These are phyloP conservation scores for Hydrolagus colliei DNA, from an alignment of 2,797 vertebrate species.

Conservation along the genomic window DNA sequence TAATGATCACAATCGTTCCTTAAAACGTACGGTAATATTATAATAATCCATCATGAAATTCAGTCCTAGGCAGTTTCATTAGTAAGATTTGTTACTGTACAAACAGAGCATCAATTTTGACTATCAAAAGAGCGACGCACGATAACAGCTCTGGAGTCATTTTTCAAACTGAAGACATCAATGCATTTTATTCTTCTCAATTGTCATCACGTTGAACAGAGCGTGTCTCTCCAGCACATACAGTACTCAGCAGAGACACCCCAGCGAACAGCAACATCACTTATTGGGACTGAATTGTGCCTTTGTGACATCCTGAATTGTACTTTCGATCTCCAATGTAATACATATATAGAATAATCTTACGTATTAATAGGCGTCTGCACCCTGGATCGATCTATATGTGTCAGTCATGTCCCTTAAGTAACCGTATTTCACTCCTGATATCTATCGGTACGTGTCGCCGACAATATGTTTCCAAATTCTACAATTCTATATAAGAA, in stretches of 20 bases:
- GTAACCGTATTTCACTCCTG: too few species aligned
- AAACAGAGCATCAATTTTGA: conserved; percentile 32
- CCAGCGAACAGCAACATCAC: conserved; percentile 24
- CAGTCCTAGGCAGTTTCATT: conserved; percentile 29
- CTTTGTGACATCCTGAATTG: neutral
- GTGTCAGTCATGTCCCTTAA: too few species aligned
- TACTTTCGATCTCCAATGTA: neutral
- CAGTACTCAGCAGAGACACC: neutral
- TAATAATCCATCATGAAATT: conserved; percentile 31
- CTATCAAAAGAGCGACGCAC: conserved; percentile 24
- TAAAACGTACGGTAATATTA: conserved; percentile 27
- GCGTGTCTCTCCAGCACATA: neutral
- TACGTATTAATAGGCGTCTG: too few species aligned
- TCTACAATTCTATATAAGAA: too few species aligned
- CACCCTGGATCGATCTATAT: too few species aligned
- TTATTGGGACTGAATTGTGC: neutral
- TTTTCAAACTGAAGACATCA: conserved; percentile 18
- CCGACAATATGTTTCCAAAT: too few species aligned
- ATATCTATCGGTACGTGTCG: too few species aligned
- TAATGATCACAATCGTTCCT: conserved; percentile 30
- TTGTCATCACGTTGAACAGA: conserved; percentile 3
- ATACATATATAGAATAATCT: neutral
- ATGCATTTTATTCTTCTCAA: conserved; percentile 16
- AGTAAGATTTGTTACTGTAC: conserved; percentile 31
- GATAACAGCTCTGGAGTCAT: conserved; percentile 1